These are phyloP conservation scores for Pogoniulus pusillus DNA, from an alignment of 2,797 vertebrate genomes.

Conservation along the genomic window DNA sequence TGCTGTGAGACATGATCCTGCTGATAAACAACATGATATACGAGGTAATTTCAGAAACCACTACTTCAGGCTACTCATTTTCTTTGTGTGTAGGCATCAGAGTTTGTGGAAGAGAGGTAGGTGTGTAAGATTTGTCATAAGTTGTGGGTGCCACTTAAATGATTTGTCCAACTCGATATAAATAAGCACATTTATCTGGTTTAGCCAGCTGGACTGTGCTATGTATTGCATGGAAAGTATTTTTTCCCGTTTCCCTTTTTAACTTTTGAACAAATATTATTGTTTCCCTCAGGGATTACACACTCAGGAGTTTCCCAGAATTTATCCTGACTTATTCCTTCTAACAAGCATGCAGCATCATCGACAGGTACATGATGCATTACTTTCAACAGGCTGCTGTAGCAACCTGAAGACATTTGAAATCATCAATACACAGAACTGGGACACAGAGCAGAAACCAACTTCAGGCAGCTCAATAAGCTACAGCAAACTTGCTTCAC, in stretches of 20 bases:
- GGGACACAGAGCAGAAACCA: neutral
- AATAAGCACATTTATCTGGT: neutral
- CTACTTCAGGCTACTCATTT: neutral
- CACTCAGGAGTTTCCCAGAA: neutral
- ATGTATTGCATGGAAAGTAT: neutral
- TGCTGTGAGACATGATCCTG: neutral
- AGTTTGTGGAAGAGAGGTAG: neutral
- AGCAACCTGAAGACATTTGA: slow-evolving; percentile 1
- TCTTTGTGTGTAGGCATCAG: neutral
- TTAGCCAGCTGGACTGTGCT: neutral
- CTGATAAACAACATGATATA: neutral
- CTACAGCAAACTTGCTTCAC: neutral
- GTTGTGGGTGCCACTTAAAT: neutral
- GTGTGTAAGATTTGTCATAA: neutral
- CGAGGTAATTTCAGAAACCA: neutral
- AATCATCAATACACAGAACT: neutral
- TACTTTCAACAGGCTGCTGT: neutral
- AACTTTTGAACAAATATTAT: too few species aligned
- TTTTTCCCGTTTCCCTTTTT: neutral
- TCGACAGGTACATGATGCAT: neutral
- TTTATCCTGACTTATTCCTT: neutral
- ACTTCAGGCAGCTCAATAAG: neutral
- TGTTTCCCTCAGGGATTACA: neutral
- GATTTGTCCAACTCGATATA: neutral
- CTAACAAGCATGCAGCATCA: neutral